A percentile compares a stretch with the other conserved stretches of the same genome.
These are phyloP conservation scores for Andrena praecox DNA, from an alignment of 2,888 invertebrate species.

Conservation along the genomic window DNA sequence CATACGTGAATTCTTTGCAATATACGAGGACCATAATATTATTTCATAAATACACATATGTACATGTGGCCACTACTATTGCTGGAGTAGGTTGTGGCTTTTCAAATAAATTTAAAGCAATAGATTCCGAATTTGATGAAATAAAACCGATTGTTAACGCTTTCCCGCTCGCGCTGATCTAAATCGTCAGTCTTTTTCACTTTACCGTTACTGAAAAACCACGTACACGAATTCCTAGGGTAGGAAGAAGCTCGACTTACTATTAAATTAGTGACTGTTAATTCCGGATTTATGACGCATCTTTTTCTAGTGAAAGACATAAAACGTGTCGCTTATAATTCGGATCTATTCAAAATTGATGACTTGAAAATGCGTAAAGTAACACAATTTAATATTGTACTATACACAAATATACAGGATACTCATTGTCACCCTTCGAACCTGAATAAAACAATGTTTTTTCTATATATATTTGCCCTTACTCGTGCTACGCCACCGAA, in stretches of 20 bases:
- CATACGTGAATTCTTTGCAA: slow-evolving; percentile 37
- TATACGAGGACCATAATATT: slow-evolving; percentile 44
- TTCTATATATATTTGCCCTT: slow-evolving; percentile 30
- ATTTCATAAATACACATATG: slow-evolving; percentile 70
- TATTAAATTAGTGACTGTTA: slow-evolving; percentile 1
- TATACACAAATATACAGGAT: slow-evolving; percentile 64
- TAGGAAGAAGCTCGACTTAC: slow-evolving; percentile 15
- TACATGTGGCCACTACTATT: slow-evolving; percentile 58
- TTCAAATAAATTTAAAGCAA: slow-evolving; percentile 29
- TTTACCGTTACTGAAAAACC: slow-evolving; percentile 39
- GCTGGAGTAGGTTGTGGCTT: slow-evolving; percentile 36
- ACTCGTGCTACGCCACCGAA: slow-evolving; percentile 41
- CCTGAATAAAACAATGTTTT: slow-evolving; percentile 46
- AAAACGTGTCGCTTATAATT: slow-evolving; percentile 27
- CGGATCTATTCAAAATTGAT: slow-evolving; percentile 28
- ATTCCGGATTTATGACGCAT: not conserved
- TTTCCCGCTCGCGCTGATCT: not conserved
- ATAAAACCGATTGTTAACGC: slow-evolving; percentile 7
- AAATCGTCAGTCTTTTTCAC: slow-evolving; percentile 23
- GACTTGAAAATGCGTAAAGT: slow-evolving; percentile 54
- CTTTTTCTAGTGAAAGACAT: slow-evolving; percentile 33
- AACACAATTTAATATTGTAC: slow-evolving; percentile 46
- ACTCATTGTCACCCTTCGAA: slow-evolving; percentile 38
- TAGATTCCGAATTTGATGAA: not conserved
- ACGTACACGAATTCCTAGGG: slow-evolving; percentile 33